Conservation (phyloP, 2,113 vertebrate genomes). For the Serinus canaria region DNA sequence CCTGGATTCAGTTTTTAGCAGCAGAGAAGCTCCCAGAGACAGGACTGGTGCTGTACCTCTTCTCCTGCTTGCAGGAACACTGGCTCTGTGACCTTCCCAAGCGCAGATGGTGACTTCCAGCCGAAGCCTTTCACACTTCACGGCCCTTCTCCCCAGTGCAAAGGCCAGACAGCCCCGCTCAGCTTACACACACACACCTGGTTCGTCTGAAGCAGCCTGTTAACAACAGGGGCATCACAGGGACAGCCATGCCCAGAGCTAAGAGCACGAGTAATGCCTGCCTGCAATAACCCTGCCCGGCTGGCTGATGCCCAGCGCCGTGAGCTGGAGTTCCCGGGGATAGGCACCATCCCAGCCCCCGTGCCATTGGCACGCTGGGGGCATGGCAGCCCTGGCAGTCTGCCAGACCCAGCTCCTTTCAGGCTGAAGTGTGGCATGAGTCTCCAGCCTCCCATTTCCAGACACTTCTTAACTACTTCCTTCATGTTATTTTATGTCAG, state of each 20-base stretch:
- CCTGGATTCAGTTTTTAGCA: background rate
- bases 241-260: accelerated
- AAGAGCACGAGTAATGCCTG: background rate
- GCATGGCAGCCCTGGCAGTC: background rate
- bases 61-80: background rate
- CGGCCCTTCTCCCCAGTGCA: background rate
- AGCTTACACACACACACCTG: background rate
- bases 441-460: slow-evolving; percentile 24
- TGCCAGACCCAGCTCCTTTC: background rate
- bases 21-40: background rate
- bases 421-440: background rate
- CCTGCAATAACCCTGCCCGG: accelerated
- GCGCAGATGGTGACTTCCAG: background rate
- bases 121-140: accelerated
- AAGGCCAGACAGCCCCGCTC: background rate
- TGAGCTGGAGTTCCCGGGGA: accelerated
- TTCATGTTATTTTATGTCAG: slow-evolving; percentile 14
- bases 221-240: accelerated
- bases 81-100: no score
- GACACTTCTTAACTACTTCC: slow-evolving; percentile 39
- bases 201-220: background rate
- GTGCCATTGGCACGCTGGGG: accelerated
- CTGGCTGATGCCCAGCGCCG: accelerated
- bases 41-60: background rate
- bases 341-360: accelerated